A percentile compares a stretch with the other conserved stretches of the same genome.
These are phyloP conservation scores for Unio delphinus DNA, from an alignment of 2,888 invertebrate species.

Conservation along the genomic window DNA sequence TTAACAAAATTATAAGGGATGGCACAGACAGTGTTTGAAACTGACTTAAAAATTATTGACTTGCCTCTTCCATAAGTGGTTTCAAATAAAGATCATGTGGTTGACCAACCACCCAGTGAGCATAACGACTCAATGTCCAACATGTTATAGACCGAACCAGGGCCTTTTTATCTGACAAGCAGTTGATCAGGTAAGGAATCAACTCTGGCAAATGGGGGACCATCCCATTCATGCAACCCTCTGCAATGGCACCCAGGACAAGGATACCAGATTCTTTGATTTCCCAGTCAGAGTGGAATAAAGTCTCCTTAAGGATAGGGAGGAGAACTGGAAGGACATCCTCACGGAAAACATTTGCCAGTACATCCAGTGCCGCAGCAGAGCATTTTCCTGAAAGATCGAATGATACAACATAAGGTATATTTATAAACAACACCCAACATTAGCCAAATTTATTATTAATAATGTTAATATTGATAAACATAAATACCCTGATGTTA, in stretches of 20 bases:
- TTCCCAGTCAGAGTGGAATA: constrained; percentile 96
- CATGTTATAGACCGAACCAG: constrained; percentile 98
- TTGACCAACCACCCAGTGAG: constrained; percentile 98
- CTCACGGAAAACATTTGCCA: constrained; percentile 97
- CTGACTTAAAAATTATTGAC: constrained; percentile 24
- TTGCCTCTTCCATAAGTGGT: constrained; percentile 92
- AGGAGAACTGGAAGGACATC: constrained; percentile 93
- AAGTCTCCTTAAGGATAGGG: constrained; percentile 95
- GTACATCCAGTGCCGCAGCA: constrained; percentile 96
- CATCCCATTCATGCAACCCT: constrained; percentile 96
- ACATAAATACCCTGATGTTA: neutral
- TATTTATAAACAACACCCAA: neutral
- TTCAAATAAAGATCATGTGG: constrained; percentile 94
- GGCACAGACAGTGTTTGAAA: no score
- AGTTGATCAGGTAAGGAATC: constrained; percentile 94
- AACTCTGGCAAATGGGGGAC: constrained; percentile 95
- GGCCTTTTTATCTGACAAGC: constrained; percentile 94
- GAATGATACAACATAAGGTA: neutral
- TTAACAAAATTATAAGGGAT: no score
- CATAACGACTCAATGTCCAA: constrained; percentile 98
- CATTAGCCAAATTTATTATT: neutral
- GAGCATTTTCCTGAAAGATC: constrained; percentile 87
- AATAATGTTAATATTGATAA: neutral
- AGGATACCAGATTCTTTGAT: constrained; percentile 95
- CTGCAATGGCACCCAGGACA: constrained; percentile 91